Percentiles rank a stretch among this genome's conserved stretches.
Evolutionary conservation across 2,888 invertebrate genomes (phyloP).

Genomic region (Lepidocyrtoides sp.): DNA sequence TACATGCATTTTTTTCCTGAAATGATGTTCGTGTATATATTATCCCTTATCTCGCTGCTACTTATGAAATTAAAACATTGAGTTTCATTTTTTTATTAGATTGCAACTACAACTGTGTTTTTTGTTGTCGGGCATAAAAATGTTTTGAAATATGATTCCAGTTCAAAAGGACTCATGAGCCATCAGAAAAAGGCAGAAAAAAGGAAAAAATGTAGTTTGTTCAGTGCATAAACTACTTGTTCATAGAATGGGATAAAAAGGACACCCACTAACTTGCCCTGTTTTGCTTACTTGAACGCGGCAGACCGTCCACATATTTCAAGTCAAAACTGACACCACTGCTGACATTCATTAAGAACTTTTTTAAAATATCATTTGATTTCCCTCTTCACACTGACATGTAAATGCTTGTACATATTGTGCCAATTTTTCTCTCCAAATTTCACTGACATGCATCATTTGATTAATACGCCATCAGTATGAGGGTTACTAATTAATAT

Average conservation of each 20-base stretch:
- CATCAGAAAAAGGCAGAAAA: neutral
- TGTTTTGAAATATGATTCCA: conserved; percentile 55
- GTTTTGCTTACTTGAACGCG: neutral
- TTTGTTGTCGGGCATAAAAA: conserved; percentile 3
- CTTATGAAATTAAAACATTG: neutral
- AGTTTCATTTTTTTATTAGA: neutral
- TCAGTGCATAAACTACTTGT: neutral
- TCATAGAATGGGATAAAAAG: neutral
- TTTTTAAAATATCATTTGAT: neutral
- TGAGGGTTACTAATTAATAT: conserved; percentile 65
- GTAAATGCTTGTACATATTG: no score
- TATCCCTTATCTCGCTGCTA: neutral
- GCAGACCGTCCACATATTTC: neutral
- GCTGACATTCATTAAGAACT: conserved; percentile 18
- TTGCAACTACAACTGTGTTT: neutral
- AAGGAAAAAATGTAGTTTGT: neutral
- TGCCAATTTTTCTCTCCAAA: no score
- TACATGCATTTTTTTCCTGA: conserved; percentile 46
- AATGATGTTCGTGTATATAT: neutral
- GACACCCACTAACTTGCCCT: conserved; percentile 30
- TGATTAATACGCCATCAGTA: neutral
- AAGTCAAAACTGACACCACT: neutral
- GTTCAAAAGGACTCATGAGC: conserved; percentile 11
- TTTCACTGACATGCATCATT: neutral
- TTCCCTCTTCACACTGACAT: neutral